phyloP scores from a whole-genome alignment of 2,113 vertebrate genomes.

The Murina feae region DNA sequence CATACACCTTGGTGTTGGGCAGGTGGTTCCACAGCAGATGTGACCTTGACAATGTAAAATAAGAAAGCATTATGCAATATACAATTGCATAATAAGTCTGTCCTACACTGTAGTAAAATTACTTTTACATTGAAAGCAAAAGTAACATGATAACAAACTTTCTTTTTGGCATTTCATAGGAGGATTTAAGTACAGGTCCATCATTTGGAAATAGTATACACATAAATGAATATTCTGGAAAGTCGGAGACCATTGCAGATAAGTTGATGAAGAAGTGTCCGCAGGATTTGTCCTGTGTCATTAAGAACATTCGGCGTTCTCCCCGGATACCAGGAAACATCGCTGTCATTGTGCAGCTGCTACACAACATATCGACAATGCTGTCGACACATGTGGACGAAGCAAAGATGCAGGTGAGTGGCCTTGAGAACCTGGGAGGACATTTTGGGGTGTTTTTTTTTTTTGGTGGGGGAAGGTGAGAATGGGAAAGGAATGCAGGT shows the following conservation, averaged over 20 bases:
- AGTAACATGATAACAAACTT: neutral
- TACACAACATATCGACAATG: conserved; percentile 72
- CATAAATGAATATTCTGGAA: accelerated
- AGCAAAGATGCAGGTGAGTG: conserved; percentile 77
- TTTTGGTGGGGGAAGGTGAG: neutral
- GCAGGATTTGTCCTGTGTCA: conserved; percentile 73
- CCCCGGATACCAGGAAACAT: conserved; percentile 80
- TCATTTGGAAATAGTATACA: neutral
- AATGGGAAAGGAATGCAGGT: neutral
- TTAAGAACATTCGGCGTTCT: conserved; percentile 70
- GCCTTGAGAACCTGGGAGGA: no score
- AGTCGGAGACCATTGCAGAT: conserved; percentile 32
- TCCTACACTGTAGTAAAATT: neutral
- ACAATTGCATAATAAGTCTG: neutral
- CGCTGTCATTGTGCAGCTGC: conserved; percentile 76
- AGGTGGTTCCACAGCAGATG: neutral
- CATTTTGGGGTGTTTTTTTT: neutral
- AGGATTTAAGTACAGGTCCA: neutral
- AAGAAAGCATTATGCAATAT: neutral
- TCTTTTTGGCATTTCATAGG: neutral
- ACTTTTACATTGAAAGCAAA: neutral
- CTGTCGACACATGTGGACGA: conserved; percentile 40
- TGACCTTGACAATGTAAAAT: neutral
- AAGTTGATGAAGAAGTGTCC: conserved; percentile 66
- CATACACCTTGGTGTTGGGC: neutral